Percentiles rank a stretch among this genome's conserved stretches.
Evolutionary conservation across 2,113 vertebrate genomes (phyloP).

Genomic region (Saimiri boliviensis): DNA sequence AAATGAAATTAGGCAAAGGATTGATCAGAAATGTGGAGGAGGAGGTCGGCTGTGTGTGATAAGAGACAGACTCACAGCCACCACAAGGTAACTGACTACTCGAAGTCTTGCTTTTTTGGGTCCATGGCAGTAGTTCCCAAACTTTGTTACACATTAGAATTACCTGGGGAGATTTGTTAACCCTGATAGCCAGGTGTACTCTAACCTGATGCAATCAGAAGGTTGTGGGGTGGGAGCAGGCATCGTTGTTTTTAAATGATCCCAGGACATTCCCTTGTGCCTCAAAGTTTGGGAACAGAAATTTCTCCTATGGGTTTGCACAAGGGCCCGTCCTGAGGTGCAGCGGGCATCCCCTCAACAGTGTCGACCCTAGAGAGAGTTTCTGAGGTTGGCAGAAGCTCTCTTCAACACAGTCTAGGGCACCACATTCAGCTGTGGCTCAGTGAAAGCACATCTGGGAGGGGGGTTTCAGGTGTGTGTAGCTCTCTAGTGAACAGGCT

Average conservation of each 20-base stretch:
- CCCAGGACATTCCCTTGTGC: neutral
- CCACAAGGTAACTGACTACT: neutral
- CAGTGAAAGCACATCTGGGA: neutral
- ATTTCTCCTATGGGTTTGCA: neutral
- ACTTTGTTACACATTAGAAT: neutral
- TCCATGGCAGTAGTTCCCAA: neutral
- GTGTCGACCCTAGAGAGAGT: neutral
- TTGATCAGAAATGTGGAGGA: neutral
- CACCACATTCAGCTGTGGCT: neutral
- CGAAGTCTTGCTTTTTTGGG: neutral
- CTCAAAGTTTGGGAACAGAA: neutral
- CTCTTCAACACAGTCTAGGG: too few relatives aligned
- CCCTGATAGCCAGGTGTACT: too few relatives aligned
- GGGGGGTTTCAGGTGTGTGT: neutral
- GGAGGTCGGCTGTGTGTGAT: neutral
- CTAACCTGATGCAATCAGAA: neutral
- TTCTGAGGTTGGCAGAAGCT: too few relatives aligned
- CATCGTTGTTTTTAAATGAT: neutral
- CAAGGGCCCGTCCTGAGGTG: neutral
- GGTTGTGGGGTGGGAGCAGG: accelerated
- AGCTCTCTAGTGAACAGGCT: neutral
- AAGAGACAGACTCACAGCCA: neutral
- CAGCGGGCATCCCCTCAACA: too few relatives aligned
- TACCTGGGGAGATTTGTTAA: neutral
- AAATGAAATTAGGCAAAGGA: neutral